A percentile compares a stretch with the other conserved stretches of the same genome.
These are phyloP conservation scores for Petrocephalus schoutedeni DNA, from an alignment of 2,797 vertebrate species.

Conservation along the genomic window DNA sequence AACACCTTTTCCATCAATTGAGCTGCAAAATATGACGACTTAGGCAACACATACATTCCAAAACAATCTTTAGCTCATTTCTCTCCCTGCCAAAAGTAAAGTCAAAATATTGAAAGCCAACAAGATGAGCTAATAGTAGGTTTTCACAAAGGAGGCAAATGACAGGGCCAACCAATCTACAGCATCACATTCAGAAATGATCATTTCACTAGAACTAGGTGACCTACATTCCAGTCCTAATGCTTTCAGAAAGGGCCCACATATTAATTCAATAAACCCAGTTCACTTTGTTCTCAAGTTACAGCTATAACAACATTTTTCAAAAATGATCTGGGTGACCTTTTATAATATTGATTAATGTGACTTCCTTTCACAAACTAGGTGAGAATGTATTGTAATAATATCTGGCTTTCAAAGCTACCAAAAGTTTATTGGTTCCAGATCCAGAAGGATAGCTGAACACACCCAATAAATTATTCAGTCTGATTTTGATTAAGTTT, in stretches of 20 bases:
- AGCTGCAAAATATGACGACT: neutral
- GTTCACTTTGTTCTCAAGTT: conserved; percentile 12
- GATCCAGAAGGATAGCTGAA: neutral
- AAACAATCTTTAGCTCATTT: neutral
- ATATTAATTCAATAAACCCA: conserved; percentile 12
- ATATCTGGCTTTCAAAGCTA: neutral
- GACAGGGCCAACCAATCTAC: neutral
- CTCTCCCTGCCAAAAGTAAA: neutral
- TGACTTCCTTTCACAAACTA: conserved; percentile 3
- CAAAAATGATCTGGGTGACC: neutral
- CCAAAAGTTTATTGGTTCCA: neutral
- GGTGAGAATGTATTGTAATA: neutral
- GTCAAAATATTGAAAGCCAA: conserved; percentile 5
- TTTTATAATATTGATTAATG: conserved; percentile 12
- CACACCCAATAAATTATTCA: neutral
- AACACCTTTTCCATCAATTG: neutral
- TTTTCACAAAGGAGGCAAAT: neutral
- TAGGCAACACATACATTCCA: neutral
- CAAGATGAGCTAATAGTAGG: conserved; percentile 1
- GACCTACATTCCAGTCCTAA: neutral
- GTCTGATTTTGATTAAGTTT: neutral
- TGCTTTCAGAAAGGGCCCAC: neutral
- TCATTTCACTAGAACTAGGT: neutral
- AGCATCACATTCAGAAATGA: neutral
- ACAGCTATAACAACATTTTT: conserved; percentile 13